Base-by-base conservation (phyloP, 2,888 invertebrate species). In the Hemistola chrysoprasaria region DNA sequence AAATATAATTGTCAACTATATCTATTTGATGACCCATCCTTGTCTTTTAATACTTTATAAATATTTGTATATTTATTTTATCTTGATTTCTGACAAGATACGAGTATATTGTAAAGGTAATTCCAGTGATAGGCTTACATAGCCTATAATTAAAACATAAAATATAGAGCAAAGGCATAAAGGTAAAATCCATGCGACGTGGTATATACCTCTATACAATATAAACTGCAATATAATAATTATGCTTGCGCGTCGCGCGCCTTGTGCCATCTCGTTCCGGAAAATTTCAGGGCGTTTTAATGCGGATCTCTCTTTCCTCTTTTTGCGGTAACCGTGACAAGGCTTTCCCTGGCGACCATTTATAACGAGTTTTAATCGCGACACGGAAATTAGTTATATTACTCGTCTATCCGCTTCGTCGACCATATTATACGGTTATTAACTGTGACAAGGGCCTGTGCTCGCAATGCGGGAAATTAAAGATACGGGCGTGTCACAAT, bases 301-400 rank as follows among this genome's bases (percentile, higher is more conserved):
- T 72, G 62, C 50, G 54, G 43, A 63, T 67, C 60, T 61, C 56
- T 66, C 72, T 44, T 71, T 67, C 60, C 63, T 64, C 61, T 74
- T 75, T 77, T 78, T 77, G 73, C 68, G 73, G 75, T 72, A 70
- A 72, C 69, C 71, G 65, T 71, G 76, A 71, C 77, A 70, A 62
- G 55, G 71, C 54, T 62, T 57, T 67, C 71, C 61, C 65, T 21
- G 36, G 63, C 59, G 60, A 66, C 67, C 68, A 71, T 78, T 81
- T 78, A 71, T 76, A 75, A 79, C 71, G 72, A 74, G 69, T 73
- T 79, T 76, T 78, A 78, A 80, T 77, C 71, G 71, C 60, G 68
- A 71, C 71, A 62, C 67, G 71, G 71, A 78, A 76, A 81, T 80
- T 76, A 76, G 71, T 73, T 76, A 67, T 67, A 73, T 74, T 73